Base-by-base conservation (phyloP, 2,888 invertebrate genomes). In the Watsonalla binaria region DNA sequence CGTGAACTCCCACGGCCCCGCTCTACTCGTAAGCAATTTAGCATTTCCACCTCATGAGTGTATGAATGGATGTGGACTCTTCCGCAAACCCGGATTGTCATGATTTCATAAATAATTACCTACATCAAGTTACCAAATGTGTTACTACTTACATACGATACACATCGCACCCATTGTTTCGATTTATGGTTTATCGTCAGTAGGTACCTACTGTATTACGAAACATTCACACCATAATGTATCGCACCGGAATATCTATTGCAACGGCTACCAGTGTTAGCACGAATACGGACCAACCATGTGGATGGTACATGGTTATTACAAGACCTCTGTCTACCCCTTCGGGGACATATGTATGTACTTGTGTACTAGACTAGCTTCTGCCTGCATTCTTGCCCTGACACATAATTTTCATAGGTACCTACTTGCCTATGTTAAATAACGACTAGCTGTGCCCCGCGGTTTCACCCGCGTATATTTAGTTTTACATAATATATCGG, bases 1-100 rank as follows among this genome's bases (percentile, higher is more conserved):
- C 80, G 80, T 70, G 72, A 13, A 49, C 37, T 86, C 87, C 81
- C 86, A 86, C 82, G 84, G 76, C 72, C 66, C 77, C 70, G 15
- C 14, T 49, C 74, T 71, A 68, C 66, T 68, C 67, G 42, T 42
- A 42, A 72, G 72, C 69, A 78, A 80, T 85, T 76, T 74, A 72
- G 74, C 66, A 80, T 82, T 85, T 82, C 82, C 84, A 84, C 86
- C 84, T 82, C 80, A 66, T 73, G 70, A 62, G 68, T 72, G 62
- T 48, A 62, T 68, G 66, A 58, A 62, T 68, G 66, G 2, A 37
- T 68, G 69, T 72, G 69, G 71, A 69, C 70, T 63, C 74, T 80
- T 78, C 78, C 78, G 76, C 65, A 65, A 67, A 62, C 59, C 63
- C 62, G 65, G 69, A 67, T 63, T 64, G 65, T 61, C 54, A 61